These are phyloP conservation scores for Dendrocopos noguchii DNA, from an alignment of 2,113 vertebrate species.

Conservation along the genomic window DNA sequence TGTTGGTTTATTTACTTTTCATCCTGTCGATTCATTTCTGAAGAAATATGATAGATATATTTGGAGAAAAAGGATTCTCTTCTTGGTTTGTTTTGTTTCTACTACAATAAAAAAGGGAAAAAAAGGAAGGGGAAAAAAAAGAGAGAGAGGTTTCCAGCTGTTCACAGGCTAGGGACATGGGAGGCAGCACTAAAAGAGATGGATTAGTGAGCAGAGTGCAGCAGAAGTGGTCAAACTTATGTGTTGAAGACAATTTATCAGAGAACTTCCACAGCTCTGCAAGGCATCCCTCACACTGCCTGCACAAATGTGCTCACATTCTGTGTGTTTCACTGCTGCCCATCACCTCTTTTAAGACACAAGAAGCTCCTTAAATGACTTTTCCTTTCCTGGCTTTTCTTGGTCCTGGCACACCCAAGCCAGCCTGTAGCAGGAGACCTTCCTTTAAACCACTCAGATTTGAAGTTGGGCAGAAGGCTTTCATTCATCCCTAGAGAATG, in stretches of 20 bases:
- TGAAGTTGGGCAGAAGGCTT: background rate
- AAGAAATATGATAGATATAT: background rate
- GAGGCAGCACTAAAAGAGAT: background rate
- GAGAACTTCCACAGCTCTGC: background rate
- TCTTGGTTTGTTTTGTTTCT: background rate
- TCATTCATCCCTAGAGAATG: background rate
- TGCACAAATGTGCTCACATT: background rate
- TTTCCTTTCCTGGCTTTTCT: background rate
- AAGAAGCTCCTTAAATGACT: background rate
- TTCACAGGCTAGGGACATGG: background rate
- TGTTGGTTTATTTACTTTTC: background rate
- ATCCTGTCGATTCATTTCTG: background rate
- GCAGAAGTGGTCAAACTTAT: background rate
- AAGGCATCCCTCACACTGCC: background rate
- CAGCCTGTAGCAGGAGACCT: background rate
- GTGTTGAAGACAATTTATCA: background rate
- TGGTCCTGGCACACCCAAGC: background rate
- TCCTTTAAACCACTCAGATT: background rate
- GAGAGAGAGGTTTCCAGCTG: background rate
- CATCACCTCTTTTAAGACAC: background rate
- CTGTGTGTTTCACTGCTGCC: background rate
- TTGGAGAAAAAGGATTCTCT: background rate
- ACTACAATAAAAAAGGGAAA: background rate
- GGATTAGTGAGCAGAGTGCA: background rate
- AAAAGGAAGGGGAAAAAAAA: no score